These are phyloP conservation scores for Enchytraeus crypticus DNA, from an alignment of 2,888 invertebrate genomes.

Conservation along the genomic window DNA sequence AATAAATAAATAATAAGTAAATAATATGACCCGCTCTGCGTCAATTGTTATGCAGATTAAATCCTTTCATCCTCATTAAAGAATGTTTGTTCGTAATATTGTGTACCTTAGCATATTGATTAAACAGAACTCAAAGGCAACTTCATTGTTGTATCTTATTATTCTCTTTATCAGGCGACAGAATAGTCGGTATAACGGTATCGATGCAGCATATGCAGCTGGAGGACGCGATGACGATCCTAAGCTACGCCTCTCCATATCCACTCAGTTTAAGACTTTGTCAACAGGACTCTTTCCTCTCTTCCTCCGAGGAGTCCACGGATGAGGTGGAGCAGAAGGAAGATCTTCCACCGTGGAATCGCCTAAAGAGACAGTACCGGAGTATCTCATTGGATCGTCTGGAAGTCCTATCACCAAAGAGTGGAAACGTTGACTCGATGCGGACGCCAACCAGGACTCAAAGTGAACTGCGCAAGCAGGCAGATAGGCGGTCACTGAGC, in stretches of 20 bases:
- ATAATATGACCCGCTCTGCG: no score
- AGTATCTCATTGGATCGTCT: neutral
- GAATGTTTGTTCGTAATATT: no score
- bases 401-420: no score
- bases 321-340: no score
- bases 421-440: no score
- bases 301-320: neutral
- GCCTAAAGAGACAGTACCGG: neutral
- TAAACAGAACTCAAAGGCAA: no score
- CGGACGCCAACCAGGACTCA: neutral
- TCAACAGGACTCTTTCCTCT: neutral
- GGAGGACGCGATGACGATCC: constrained; percentile 78
- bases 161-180: constrained; percentile 62
- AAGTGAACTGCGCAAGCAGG: neutral
- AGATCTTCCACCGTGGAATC: no score
- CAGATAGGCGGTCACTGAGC: neutral
- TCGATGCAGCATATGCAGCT: constrained; percentile 79
- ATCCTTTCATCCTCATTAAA: no score
- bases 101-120: no score
- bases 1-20: no score
- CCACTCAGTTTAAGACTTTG: constrained; percentile 23
- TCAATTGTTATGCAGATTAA: no score
- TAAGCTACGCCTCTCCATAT: constrained; percentile 84
- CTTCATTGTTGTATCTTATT: no score
- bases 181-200: constrained; percentile 75